These are phyloP conservation scores for Hirtodrosophila trivittata DNA, from an alignment of 2,888 invertebrate genomes.

Conservation along the genomic window DNA sequence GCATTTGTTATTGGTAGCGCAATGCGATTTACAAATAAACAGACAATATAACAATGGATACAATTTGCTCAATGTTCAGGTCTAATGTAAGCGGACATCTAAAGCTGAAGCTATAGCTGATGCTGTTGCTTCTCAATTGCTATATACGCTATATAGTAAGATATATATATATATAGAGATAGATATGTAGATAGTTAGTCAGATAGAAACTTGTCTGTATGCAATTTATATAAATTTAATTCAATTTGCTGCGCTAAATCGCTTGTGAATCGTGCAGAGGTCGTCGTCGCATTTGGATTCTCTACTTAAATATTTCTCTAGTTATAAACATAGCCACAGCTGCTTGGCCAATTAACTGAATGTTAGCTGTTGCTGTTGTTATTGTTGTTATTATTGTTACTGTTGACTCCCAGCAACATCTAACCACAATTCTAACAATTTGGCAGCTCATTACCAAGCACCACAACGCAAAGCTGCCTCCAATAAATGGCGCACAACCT, in stretches of 20 bases:
- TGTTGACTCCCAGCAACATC: constrained; percentile 44
- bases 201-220: constrained; percentile 52
- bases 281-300: constrained; percentile 60
- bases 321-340: constrained; percentile 55
- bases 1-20: constrained; percentile 58
- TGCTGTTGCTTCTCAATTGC: constrained; percentile 35
- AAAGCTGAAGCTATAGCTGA: constrained; percentile 38
- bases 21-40: constrained; percentile 73
- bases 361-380: constrained; percentile 31
- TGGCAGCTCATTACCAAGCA: constrained; percentile 74
- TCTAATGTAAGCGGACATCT: constrained; percentile 76
- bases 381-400: constrained; percentile 8
- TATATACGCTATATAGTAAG: constrained; percentile 30
- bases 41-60: constrained; percentile 72
- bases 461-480: constrained; percentile 58
- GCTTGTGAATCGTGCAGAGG: constrained; percentile 62
- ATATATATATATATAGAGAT: constrained; percentile 21
- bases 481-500: constrained; percentile 72
- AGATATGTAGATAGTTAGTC: constrained; percentile 15
- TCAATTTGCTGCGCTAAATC: constrained; percentile 75
- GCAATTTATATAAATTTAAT: constrained; percentile 78
- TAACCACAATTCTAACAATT: constrained; percentile 72
- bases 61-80: constrained; percentile 66
- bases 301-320: constrained; percentile 47
- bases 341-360: constrained; percentile 63